These are phyloP conservation scores for Aleiodes leptofemur DNA, from an alignment of 2,888 invertebrate genomes.

Conservation along the genomic window DNA sequence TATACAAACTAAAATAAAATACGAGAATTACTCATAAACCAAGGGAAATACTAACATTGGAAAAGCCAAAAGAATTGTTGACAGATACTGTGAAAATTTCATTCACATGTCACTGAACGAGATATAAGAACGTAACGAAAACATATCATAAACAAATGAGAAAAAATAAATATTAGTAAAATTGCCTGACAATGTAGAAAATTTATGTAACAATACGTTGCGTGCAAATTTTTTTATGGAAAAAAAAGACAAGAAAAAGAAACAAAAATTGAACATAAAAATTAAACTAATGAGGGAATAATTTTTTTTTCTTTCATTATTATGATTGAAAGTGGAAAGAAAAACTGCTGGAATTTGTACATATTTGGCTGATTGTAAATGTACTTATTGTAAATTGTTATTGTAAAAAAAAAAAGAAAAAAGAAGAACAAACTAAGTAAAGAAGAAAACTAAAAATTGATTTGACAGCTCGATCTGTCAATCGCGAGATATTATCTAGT, in stretches of 20 bases:
- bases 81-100: constrained; percentile 53
- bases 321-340: constrained; percentile 37
- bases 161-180: constrained; percentile 66
- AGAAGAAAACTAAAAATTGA: constrained; percentile 35
- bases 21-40: constrained; percentile 1
- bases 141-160: constrained; percentile 70
- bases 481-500: constrained; percentile 49
- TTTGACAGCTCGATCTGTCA: constrained; percentile 42
- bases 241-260: neutral
- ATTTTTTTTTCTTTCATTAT: constrained; percentile 33
- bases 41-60: constrained; percentile 35
- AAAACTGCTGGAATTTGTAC: constrained; percentile 56
- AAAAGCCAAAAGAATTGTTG: constrained; percentile 72
- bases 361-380: constrained; percentile 60
- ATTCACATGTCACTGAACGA: constrained; percentile 63
- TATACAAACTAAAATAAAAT: constrained; percentile 62
- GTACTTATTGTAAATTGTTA: constrained; percentile 68
- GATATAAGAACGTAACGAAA: constrained; percentile 71
- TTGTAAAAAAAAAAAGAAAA: constrained; percentile 46
- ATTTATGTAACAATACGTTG: constrained; percentile 65
- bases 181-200: constrained; percentile 73
- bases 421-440: constrained; percentile 36
- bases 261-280: constrained; percentile 7
- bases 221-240: constrained; percentile 63
- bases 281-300: neutral